These are phyloP conservation scores for Podocnemis expansa DNA, from an alignment of 2,113 vertebrate genomes.

Conservation along the genomic window DNA sequence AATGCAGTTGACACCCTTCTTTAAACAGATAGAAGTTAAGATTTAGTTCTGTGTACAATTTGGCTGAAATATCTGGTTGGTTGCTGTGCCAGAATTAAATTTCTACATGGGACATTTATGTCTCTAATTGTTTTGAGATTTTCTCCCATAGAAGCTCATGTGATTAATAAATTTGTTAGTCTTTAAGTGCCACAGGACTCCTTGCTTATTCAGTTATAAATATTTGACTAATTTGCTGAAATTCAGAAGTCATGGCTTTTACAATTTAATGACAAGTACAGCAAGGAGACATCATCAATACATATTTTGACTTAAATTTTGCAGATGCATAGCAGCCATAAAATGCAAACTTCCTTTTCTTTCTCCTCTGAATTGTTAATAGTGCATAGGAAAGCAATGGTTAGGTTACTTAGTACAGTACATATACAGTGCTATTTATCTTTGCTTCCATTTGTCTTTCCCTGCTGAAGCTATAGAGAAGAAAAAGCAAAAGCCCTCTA, in stretches of 20 bases:
- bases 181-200: too few species aligned
- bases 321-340: background rate
- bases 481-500: background rate
- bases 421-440: background rate
- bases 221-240: background rate
- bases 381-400: background rate
- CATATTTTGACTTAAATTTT: background rate
- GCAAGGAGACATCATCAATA: accelerated
- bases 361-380: background rate
- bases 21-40: background rate
- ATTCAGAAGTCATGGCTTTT: background rate
- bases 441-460: background rate
- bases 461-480: background rate
- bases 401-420: background rate
- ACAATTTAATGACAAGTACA: background rate
- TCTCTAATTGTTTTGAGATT: background rate
- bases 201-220: background rate
- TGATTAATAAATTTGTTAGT: too few species aligned
- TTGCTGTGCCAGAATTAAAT: background rate
- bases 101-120: background rate
- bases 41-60: background rate
- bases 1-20: background rate
- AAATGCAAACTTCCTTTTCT: accelerated
- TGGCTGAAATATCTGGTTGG: background rate
- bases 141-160: too few species aligned